Percentiles rank a stretch among this genome's conserved stretches.
Evolutionary conservation across 2,797 vertebrate genomes (phyloP).

Genomic region (Steatocranus sp.): DNA sequence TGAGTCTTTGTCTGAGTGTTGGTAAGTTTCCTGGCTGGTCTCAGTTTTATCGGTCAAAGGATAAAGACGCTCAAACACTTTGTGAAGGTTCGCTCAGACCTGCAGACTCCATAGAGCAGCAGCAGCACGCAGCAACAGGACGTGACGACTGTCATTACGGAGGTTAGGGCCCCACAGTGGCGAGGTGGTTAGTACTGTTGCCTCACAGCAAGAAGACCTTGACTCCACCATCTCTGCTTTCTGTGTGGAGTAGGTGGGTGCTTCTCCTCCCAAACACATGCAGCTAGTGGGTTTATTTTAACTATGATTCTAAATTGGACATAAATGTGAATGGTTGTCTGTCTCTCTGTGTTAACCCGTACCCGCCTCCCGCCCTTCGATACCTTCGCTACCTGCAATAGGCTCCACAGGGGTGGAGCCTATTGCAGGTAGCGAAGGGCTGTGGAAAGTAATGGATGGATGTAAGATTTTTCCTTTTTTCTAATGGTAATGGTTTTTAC

Average conservation of each 20-base stretch:
- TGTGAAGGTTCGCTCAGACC: neutral
- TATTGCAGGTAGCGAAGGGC: neutral
- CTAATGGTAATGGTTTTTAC: neutral
- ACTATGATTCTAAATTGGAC: neutral
- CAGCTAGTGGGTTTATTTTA: neutral
- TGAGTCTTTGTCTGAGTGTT: neutral
- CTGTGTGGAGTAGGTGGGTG: neutral
- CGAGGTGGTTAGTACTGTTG: neutral
- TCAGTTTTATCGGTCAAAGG: neutral
- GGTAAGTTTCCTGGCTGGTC: neutral
- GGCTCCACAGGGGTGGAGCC: neutral
- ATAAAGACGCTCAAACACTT: neutral
- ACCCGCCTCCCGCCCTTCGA: neutral
- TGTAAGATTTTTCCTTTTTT: neutral
- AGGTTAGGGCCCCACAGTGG: neutral
- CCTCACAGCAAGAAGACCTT: neutral
- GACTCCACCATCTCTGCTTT: neutral
- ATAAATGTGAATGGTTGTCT: neutral
- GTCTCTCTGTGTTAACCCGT: neutral
- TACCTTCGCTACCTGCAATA: neutral
- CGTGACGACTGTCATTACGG: neutral
- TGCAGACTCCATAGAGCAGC: neutral
- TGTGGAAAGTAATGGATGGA: neutral
- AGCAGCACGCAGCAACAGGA: neutral
- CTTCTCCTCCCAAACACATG: neutral